These are phyloP conservation scores for Ciconia stormi DNA, from an alignment of 2,113 vertebrate genomes.

Conservation along the genomic window DNA sequence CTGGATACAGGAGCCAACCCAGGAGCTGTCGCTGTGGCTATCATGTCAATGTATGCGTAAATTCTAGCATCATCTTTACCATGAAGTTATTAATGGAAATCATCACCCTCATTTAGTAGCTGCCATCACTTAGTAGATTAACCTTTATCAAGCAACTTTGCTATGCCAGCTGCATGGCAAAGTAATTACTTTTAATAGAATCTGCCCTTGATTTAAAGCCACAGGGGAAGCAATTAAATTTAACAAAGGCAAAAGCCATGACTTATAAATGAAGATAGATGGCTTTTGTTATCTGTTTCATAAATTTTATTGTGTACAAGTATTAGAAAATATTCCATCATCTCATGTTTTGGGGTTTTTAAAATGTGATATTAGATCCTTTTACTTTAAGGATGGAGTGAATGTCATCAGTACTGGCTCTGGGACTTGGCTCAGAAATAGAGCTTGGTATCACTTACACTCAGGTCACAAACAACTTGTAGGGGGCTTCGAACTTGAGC, in stretches of 20 bases:
- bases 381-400: neutral
- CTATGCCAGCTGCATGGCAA: slow-evolving; percentile 39
- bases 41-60: neutral
- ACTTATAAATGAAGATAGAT: slow-evolving; percentile 61
- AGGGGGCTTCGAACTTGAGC: neutral
- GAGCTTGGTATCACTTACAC: neutral
- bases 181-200: slow-evolving; percentile 66
- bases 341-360: neutral
- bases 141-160: slow-evolving; percentile 62
- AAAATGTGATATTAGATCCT: neutral
- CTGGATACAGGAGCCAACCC: neutral
- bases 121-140: slow-evolving; percentile 61
- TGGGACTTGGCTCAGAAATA: neutral
- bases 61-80: neutral
- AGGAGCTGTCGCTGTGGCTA: neutral
- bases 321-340: neutral
- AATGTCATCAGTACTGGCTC: neutral
- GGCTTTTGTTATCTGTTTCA: slow-evolving; percentile 40
- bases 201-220: slow-evolving; percentile 59
- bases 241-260: slow-evolving; percentile 58
- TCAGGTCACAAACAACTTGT: neutral
- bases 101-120: slow-evolving; percentile 50
- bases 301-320: slow-evolving; percentile 12
- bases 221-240: slow-evolving; percentile 62
- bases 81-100: slow-evolving; percentile 39